Evolutionary conservation across 2,113 vertebrate species (phyloP), one percentile per base, ranked within the genome.

Genomic region (Sylvietta virens): DNA sequence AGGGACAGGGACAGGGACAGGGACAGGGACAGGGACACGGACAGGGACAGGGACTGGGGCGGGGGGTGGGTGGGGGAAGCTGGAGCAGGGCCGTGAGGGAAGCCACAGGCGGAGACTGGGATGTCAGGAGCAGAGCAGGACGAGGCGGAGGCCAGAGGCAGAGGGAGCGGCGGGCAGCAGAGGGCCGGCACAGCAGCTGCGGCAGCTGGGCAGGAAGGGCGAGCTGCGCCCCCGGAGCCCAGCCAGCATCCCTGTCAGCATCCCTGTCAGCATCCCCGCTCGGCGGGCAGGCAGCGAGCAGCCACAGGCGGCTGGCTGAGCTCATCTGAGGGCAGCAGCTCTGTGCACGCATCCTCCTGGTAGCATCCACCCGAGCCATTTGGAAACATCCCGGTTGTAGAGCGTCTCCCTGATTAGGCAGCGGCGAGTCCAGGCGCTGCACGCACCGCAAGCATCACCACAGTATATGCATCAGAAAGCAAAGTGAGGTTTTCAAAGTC

Each of bases 311-410:
- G 18, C 66, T 44, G 37, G 4, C 37, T 39, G 44, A 5, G 3
- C n/a, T 14, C 44, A 19, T 16, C 65, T 4, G 23, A n/a, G 15
- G 19, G 60, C 50, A 81, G 72, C 44, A 33, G 60, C 53, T 54
- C 70, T 22, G 6, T 0, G 0, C 13, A 13, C 4, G 22, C 39
- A 37, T 33, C 73, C 42, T 33, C 23, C 30, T 6, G 33, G 62
- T 26, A 84, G 45, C 27, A 26, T 56, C 78, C 5, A 0, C 17
- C 26, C 13, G 12, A 45, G 65, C 28, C n/a, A 9, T 66, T 84
- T 48, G 28, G 33, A 70, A 88, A 45, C 40, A 77, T 2, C 44
- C 9, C 50, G 15, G 31, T 12, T 45, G 15, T 0, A 17, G 42
- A 44, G 16, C 47, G 10, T 15, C 47, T 44, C 70, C 22, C 40